Conservation (phyloP, 1,140 invertebrate genomes). For the Oreohelix idahoensis region DNA sequence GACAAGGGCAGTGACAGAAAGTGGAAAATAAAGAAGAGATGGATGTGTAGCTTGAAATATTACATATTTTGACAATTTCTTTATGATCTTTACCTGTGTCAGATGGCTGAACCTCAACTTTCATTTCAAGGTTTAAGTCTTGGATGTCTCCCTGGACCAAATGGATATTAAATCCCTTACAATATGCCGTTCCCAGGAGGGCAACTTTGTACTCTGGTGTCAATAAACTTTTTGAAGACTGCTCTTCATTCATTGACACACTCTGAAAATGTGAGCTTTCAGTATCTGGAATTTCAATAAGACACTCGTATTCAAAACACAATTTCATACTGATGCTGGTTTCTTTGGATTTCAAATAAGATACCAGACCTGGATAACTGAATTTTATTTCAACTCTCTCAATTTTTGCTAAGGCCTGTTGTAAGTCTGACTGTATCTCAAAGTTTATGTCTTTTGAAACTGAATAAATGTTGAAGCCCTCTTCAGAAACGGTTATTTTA, state of each 20-base stretch:
- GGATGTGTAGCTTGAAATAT: no score
- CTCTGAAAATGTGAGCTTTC: not conserved
- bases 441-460: not conserved
- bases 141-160: not conserved
- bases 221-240: not conserved
- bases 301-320: not conserved
- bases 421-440: not conserved
- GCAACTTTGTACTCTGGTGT: not conserved
- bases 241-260: not conserved
- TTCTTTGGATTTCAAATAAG: not conserved
- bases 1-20: no score
- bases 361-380: not conserved
- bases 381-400: not conserved
- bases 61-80: no score
- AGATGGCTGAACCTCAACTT: not conserved
- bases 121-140: not conserved
- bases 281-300: not conserved
- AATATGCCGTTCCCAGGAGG: not conserved
- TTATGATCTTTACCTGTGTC: not conserved
- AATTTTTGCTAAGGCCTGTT: not conserved
- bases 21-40: no score
- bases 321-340: not conserved
- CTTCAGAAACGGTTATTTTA: not conserved
- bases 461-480: not conserved
- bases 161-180: not conserved